Conservation (phyloP, 2,888 invertebrate genomes). For the Drosophila tanythrix region DNA sequence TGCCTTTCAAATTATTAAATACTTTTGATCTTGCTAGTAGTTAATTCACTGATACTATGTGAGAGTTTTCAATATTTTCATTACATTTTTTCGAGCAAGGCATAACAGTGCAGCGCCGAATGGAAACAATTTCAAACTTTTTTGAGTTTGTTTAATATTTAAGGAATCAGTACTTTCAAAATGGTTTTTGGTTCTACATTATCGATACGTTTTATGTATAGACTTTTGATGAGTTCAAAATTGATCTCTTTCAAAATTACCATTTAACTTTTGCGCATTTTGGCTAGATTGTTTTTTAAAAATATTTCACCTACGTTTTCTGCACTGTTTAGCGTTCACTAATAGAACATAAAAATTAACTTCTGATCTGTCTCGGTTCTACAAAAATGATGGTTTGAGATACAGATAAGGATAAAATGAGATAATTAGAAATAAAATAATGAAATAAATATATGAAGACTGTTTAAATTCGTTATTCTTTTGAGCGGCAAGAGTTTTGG, state of each 20-base stretch:
- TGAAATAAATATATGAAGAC: slow-evolving; percentile 10
- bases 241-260: slow-evolving; percentile 5
- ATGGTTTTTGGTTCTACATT: slow-evolving; percentile 27
- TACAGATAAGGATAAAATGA: background rate
- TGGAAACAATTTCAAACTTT: slow-evolving; percentile 7
- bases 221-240: background rate
- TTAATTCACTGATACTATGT: background rate
- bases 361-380: background rate
- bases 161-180: slow-evolving; percentile 8
- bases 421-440: background rate
- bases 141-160: background rate
- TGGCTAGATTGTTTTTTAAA: background rate
- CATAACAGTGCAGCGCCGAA: background rate
- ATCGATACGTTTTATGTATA: slow-evolving; percentile 1
- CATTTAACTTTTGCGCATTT: background rate
- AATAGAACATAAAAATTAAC: background rate
- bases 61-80: background rate
- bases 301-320: background rate
- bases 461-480: slow-evolving; percentile 22
- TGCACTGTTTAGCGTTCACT: background rate
- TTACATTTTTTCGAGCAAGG: background rate
- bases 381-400: background rate
- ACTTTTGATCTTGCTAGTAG: background rate
- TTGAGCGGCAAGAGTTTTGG: slow-evolving; percentile 18
- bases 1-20: slow-evolving; percentile 10